Evolutionary conservation across 2,888 invertebrate species (phyloP), one percentile per base, ranked within the genome.

Genomic region (Geotrupes spiniger): DNA sequence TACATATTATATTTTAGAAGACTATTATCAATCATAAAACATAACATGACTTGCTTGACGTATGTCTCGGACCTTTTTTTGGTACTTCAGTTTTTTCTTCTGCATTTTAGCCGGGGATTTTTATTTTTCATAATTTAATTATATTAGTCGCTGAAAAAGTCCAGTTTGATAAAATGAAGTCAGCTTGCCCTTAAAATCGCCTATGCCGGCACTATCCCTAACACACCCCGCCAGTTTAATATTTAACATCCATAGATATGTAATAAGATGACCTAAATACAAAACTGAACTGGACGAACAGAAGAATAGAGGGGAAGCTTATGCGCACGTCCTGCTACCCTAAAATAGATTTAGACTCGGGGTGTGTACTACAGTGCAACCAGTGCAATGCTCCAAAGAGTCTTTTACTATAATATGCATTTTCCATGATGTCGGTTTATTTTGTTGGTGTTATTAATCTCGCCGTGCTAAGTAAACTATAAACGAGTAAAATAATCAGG

Each of bases 291-390:
- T 52, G 54, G 54, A 31, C 46, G 45, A 49, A 44, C 39, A 53
- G 48, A 51, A 53, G 49, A 46, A 50, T 45, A 55, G 54, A 56
- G 60, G 59, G 56, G 58, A 49, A 58, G 67, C 66, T 68, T 62
- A 60, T 65, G 71, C 71, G 71, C 71, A 62, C 53, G 58, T 56
- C 54, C 57, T 59, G 58, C 62, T 60, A 60, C 63, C 61, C 63
- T 58, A 64, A 64, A 69, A 67, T 66, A 68, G 68, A 69, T 68
- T 66, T 63, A 65, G 61, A 67, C 65, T 67, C 70, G 69, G 72
- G 71, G 71, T 72, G 71, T 72, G 72, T 71, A 71, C 70, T 70
- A 71, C 64, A 64, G 63, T 64, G 63, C 63, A 61, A 63, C 63
- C 66, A 64, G 64, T 60, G 54, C 56, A 33, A 33, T 53, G 33